Evolutionary conservation across 2,888 invertebrate species (phyloP), one percentile per base, ranked within the genome.

Genomic region (Rhingia rostrata): DNA sequence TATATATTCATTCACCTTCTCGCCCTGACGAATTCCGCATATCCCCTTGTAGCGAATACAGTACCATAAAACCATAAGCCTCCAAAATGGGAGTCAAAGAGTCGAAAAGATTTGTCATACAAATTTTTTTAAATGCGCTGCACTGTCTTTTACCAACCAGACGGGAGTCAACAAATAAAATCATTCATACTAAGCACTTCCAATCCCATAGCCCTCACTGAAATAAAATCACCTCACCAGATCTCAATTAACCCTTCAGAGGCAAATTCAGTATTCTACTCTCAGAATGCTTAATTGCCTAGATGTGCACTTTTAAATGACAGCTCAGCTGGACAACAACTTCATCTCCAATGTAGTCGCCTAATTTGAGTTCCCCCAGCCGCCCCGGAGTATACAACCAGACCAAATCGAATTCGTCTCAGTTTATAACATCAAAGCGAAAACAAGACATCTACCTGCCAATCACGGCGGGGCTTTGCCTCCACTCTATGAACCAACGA

Each of bases 381-480:
- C 14, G n/a, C 47, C 54, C 56, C 22, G 22, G 22, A 22, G 22
- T 2, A 22, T 32, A 51, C 45, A 30, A 49, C 54, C 54, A 64
- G 56, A 33, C 58, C 22, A 22, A 22, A 22, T 22, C 22, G 22
- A 67, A 79, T 70, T 79, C 72, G 64, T 79, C 60, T 60, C 66
- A 64, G 32, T 66, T 43, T 56, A 73, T 35, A 74, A 66, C 60
- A 73, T 73, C 73, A 70, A 78, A 78, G 70, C 69, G 54, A 45
- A 56, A 70, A 78, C 70, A 70, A 80, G 80, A 80, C 80, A 75
- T 84, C 74, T 79, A 89, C 88, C 89, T 90, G 90, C 90, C 90
- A 90, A 90, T 90, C 90, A 87, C 60, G 75, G 84, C 80, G 73
- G 83, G 87, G 87, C 86, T 87, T 87, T 86, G 54, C 64, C 72